Evolutionary conservation across 2,888 invertebrate genomes (phyloP).

Genomic region (Theretra japonica): DNA sequence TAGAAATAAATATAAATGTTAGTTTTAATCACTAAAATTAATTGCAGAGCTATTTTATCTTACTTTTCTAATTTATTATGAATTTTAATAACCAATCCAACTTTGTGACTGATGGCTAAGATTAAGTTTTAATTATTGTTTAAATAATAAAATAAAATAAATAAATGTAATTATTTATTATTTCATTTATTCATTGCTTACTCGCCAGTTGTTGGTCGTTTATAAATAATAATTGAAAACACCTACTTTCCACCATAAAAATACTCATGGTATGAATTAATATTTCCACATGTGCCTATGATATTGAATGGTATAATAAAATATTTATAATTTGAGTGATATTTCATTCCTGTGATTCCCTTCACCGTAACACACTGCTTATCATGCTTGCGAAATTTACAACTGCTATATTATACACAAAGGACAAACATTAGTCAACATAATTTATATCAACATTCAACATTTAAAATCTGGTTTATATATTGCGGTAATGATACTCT

Average conservation of each 20-base stretch:
- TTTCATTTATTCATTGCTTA: no score
- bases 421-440: not conserved
- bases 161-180: no score
- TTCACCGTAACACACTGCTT: not conserved
- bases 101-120: no score
- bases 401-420: constrained; percentile 19
- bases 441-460: not conserved
- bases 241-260: not conserved
- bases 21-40: no score
- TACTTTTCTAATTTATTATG: no score
- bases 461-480: not conserved
- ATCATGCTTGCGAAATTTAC: constrained; percentile 18
- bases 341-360: not conserved
- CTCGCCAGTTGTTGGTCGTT: not conserved
- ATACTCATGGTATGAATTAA: not conserved
- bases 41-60: no score
- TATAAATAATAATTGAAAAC: not conserved
- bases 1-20: not conserved
- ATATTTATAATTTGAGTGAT: not conserved
- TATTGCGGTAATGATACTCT: not conserved
- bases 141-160: no score
- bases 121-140: no score
- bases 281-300: no score
- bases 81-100: no score
- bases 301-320: not conserved